Conservation (phyloP, 1,140 invertebrate species). For the Helicoverpa armigera region DNA sequence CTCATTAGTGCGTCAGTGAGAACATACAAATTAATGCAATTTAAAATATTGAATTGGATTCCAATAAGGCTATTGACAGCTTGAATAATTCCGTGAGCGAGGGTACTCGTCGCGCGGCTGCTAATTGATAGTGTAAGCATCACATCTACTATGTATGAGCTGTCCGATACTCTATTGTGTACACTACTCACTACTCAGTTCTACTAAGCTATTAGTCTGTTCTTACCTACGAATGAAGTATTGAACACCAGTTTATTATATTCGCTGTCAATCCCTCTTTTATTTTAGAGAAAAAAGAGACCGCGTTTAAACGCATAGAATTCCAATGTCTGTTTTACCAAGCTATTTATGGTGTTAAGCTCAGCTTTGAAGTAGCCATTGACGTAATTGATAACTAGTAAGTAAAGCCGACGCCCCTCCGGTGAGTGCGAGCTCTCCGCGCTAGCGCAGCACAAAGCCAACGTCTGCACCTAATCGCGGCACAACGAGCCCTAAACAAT, state of each 20-base stretch:
- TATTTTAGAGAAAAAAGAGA: too few relatives aligned
- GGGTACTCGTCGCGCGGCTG: background rate
- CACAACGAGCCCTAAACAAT: conserved; percentile 38
- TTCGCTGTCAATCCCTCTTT: too few relatives aligned
- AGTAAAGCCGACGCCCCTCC: background rate
- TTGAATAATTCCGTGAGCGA: background rate
- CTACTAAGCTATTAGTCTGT: too few relatives aligned
- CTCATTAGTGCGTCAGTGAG: background rate
- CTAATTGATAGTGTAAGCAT: conserved; percentile 1
- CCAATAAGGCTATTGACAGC: background rate
- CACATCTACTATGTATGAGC: background rate
- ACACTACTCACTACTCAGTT: too few relatives aligned
- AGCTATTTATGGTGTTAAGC: too few relatives aligned
- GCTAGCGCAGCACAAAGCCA: background rate
- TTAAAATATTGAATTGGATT: background rate
- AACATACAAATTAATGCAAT: background rate
- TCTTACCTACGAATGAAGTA: too few relatives aligned
- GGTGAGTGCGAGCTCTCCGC: background rate
- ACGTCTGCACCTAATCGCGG: conserved; percentile 26
- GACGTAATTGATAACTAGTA: background rate
- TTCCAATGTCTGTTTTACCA: too few relatives aligned
- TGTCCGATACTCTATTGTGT: too few relatives aligned
- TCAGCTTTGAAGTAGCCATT: too few relatives aligned
- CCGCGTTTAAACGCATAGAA: too few relatives aligned
- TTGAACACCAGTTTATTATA: too few relatives aligned